Evolutionary conservation across 1,140 invertebrate species (phyloP).

Genomic region (Drosophila quadrilineata): DNA sequence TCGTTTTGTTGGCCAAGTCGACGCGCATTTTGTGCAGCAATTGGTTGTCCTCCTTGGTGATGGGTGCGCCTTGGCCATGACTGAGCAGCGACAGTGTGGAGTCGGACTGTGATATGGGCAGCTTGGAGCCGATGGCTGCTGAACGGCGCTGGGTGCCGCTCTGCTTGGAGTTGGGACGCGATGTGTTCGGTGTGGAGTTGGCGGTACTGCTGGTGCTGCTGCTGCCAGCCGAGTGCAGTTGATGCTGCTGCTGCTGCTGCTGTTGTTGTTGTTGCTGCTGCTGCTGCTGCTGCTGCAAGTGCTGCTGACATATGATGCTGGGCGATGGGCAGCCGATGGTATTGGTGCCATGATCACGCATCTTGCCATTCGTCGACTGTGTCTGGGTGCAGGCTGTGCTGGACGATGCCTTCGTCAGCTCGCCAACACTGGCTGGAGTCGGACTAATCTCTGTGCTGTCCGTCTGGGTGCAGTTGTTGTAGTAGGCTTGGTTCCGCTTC

Average conservation of each 20-base stretch:
- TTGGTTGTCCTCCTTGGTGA: conserved; percentile 87
- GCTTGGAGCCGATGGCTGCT: conserved; percentile 51
- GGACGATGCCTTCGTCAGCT: neutral
- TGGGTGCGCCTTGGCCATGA: conserved; percentile 15
- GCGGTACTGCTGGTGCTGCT: conserved; percentile 83
- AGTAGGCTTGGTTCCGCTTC: conserved; percentile 59
- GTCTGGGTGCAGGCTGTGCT: conserved; percentile 43
- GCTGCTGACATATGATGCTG: conserved; percentile 52
- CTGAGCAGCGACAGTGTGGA: conserved; percentile 66
- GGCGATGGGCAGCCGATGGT: conserved; percentile 71
- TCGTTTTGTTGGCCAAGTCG: conserved; percentile 88
- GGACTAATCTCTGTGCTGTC: conserved; percentile 20
- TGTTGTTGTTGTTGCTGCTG: conserved; percentile 55
- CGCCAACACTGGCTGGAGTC: neutral
- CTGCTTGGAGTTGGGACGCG: conserved; percentile 76
- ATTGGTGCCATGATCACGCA: conserved; percentile 74
- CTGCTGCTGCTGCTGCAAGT: conserved; percentile 57
- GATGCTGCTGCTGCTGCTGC: conserved; percentile 40
- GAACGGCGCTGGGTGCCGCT: conserved; percentile 59
- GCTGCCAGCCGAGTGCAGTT: conserved; percentile 81
- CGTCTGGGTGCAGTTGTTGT: conserved; percentile 80
- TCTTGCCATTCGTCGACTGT: conserved; percentile 14
- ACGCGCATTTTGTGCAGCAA: conserved; percentile 87
- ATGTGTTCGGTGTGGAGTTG: conserved; percentile 82
- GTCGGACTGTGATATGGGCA: conserved; percentile 78